A percentile compares a stretch with the other conserved stretches of the same genome.
phyloP scores from a whole-genome alignment of 2,113 vertebrate genomes.

The Protomyctophum bolini region DNA sequence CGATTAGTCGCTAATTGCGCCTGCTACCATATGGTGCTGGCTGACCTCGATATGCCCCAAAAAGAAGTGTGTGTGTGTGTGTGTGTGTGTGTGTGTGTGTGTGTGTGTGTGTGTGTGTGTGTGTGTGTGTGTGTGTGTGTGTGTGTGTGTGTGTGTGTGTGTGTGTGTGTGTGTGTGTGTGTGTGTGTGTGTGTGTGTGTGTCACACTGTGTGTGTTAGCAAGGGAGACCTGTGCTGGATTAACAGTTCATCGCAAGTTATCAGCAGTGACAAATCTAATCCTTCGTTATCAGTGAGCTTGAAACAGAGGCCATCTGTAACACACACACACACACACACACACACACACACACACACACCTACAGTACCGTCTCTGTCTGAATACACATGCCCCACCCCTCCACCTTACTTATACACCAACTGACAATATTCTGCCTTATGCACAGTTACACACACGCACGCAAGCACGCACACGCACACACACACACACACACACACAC shows the following conservation, averaged over 20 bases:
- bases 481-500: slow-evolving; percentile 21
- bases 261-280: slow-evolving; percentile 37
- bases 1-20: slow-evolving; percentile 75
- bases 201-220: slow-evolving; percentile 9
- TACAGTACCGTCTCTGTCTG: no score
- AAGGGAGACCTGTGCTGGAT: slow-evolving; percentile 17
- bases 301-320: slow-evolving; percentile 30
- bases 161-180: slow-evolving; percentile 7
- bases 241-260: slow-evolving; percentile 5
- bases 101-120: slow-evolving; percentile 19
- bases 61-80: slow-evolving; percentile 27
- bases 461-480: background rate
- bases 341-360: background rate
- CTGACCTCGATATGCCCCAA: slow-evolving; percentile 62
- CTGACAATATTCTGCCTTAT: no score
- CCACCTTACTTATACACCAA: no score
- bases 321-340: slow-evolving; percentile 6
- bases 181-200: slow-evolving; percentile 4
- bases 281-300: slow-evolving; percentile 21
- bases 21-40: slow-evolving; percentile 70
- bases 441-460: no score
- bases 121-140: no score
- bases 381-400: no score
- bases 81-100: slow-evolving; percentile 38
- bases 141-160: background rate